A percentile compares a stretch with the other conserved stretches of the same genome.
phyloP scores from a whole-genome alignment of 2,797 vertebrate genomes.

The Spea hammondii region DNA sequence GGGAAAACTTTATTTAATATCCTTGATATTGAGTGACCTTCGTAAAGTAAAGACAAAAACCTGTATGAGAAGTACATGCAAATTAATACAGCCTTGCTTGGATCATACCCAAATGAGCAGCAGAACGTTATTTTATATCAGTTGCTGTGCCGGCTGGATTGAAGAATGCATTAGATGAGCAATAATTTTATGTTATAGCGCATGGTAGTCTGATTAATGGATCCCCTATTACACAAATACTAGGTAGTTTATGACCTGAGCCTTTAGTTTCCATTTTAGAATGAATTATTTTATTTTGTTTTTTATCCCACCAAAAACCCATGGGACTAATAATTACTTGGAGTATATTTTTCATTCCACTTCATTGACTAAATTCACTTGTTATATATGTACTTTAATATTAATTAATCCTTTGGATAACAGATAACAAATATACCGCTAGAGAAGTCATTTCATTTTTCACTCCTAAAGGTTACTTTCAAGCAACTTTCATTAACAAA shows the following conservation, averaged over 20 bases:
- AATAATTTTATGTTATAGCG: slow-evolving; percentile 53
- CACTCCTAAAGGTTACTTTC: neutral
- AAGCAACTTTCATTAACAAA: neutral
- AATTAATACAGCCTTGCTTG: slow-evolving; percentile 59
- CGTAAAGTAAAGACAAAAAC: slow-evolving; percentile 55
- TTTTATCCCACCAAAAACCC: neutral
- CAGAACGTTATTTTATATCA: slow-evolving; percentile 61
- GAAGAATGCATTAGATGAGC: slow-evolving; percentile 58
- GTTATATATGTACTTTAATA: slow-evolving; percentile 21
- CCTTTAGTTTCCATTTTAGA: slow-evolving; percentile 41
- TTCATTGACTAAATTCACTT: neutral
- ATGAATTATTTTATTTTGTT: too few relatives aligned
- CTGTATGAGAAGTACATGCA: slow-evolving; percentile 59
- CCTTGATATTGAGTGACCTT: slow-evolving; percentile 64
- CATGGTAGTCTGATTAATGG: slow-evolving; percentile 59
- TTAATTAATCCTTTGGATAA: neutral
- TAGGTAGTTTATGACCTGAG: slow-evolving; percentile 47
- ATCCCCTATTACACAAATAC: slow-evolving; percentile 54
- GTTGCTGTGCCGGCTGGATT: slow-evolving; percentile 61
- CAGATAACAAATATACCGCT: slow-evolving; percentile 12
- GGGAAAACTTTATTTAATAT: slow-evolving; percentile 62
- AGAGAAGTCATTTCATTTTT: neutral
- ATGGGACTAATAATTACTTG: neutral
- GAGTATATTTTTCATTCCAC: neutral
- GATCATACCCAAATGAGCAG: slow-evolving; percentile 52